These are phyloP conservation scores for Drosophila teissieri DNA, from an alignment of 1,140 invertebrate species.

Conservation along the genomic window DNA sequence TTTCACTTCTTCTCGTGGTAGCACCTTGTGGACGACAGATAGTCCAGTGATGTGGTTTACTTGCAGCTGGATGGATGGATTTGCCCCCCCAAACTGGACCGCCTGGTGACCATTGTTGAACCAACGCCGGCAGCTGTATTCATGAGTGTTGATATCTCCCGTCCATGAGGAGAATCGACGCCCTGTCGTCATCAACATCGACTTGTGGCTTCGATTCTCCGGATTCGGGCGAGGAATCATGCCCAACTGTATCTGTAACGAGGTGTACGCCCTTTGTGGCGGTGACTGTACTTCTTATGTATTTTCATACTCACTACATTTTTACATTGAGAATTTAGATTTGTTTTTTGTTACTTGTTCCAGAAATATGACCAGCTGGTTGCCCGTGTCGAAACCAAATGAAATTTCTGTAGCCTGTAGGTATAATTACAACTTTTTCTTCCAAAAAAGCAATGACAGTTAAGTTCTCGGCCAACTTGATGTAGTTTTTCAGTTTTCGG, in stretches of 20 bases:
- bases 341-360: background rate
- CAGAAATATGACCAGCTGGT: background rate
- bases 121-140: no score
- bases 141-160: no score
- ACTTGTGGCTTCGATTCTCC: background rate
- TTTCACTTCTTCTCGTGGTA: conserved; percentile 85
- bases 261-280: background rate
- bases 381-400: conserved; percentile 18
- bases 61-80: conserved; percentile 87
- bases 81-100: conserved; percentile 88
- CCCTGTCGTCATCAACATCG: background rate
- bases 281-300: background rate
- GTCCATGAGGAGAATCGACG: no score
- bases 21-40: conserved; percentile 88
- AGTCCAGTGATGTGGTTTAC: conserved; percentile 91
- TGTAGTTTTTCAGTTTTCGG: background rate
- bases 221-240: background rate
- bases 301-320: conserved; percentile 5
- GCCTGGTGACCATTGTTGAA: conserved; percentile 87
- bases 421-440: background rate
- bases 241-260: conserved; percentile 15
- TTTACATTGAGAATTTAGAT: background rate
- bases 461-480: background rate
- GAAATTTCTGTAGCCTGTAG: background rate
- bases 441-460: background rate